Evolutionary conservation across 1,140 invertebrate genomes (phyloP).

Genomic region (Protaetia brevitarsis): DNA sequence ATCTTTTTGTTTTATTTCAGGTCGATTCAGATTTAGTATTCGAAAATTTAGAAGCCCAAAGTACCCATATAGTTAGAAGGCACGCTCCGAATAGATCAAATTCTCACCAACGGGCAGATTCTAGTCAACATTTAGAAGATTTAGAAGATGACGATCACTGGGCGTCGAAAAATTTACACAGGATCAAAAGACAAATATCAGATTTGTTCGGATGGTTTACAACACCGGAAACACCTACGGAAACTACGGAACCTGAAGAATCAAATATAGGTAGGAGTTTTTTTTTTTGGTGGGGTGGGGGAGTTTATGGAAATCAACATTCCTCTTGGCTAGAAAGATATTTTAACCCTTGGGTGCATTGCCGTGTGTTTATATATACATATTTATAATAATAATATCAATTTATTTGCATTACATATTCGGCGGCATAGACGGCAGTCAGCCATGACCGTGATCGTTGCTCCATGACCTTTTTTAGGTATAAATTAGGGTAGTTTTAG

Average conservation of each 20-base stretch:
- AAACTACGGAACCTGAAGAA: neutral
- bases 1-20: slow-evolving; percentile 37
- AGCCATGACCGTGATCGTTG: no score
- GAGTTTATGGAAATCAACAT: no score
- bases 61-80: slow-evolving; percentile 28
- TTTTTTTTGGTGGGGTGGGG: no score
- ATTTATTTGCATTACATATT: no score
- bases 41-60: slow-evolving; percentile 39
- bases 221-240: neutral
- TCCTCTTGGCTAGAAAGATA: no score
- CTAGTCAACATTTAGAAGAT: slow-evolving; percentile 40
- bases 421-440: no score
- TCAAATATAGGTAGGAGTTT: no score
- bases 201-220: neutral
- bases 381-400: no score
- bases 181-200: slow-evolving; percentile 37
- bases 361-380: no score
- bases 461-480: no score
- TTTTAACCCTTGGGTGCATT: no score
- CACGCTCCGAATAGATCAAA: slow-evolving; percentile 17
- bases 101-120: slow-evolving; percentile 27
- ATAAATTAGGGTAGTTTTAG: no score
- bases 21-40: slow-evolving; percentile 45
- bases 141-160: slow-evolving; percentile 34
- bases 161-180: slow-evolving; percentile 40